Percentiles rank a stretch among this genome's conserved stretches.
These are phyloP conservation scores for Eucidaris tribuloides DNA, from an alignment of 35 echinoderm and acorn worm species.

Conservation along the genomic window DNA sequence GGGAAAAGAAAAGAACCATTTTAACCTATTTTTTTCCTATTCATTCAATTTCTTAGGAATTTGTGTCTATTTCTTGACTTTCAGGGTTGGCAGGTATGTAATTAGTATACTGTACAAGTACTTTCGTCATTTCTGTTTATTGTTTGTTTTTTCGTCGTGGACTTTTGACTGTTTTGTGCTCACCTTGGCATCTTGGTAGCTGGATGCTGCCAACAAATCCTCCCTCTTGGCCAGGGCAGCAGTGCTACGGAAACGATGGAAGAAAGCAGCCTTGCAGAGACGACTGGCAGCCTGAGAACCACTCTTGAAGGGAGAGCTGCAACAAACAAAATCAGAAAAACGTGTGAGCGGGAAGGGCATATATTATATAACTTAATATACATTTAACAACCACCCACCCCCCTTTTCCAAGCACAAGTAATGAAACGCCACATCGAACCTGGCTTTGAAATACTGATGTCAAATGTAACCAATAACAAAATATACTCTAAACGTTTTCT, in stretches of 20 bases:
- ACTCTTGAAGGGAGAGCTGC: slow-evolving; percentile 88
- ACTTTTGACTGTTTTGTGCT: too few species aligned
- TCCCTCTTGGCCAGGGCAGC: slow-evolving; percentile 57
- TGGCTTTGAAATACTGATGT: background rate
- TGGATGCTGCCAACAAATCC: slow-evolving; percentile 40
- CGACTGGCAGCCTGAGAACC: slow-evolving; percentile 71
- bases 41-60: background rate
- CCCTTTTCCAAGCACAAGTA: background rate
- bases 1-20: too few species aligned
- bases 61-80: too few species aligned
- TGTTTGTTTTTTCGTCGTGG: background rate
- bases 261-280: slow-evolving; percentile 79
- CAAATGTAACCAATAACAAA: background rate
- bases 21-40: too few species aligned
- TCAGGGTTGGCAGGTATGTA: too few species aligned
- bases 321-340: background rate
- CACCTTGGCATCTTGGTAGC: slow-evolving; percentile 75
- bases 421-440: background rate
- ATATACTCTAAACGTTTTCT: background rate
- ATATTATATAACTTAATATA: background rate
- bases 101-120: too few species aligned
- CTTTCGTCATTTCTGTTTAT: background rate
- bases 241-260: slow-evolving; percentile 49
- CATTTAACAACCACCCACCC: background rate
- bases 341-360: background rate